Evolutionary conservation across 1,140 invertebrate genomes (phyloP).

Genomic region (Micrasema longulum): DNA sequence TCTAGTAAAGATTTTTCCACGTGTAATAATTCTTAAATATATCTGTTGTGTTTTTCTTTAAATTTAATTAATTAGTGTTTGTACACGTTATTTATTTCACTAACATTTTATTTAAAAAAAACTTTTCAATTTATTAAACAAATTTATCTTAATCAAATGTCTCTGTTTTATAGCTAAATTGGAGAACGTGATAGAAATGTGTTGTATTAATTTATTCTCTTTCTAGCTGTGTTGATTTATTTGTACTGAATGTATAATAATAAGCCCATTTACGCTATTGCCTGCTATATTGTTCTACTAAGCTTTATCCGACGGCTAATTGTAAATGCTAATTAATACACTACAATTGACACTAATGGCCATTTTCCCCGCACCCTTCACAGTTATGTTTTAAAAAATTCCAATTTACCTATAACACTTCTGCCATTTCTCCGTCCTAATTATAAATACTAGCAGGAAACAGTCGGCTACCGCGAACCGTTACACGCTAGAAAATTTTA

Average conservation of each 20-base stretch:
- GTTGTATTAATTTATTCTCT: conserved; percentile 2
- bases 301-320: neutral
- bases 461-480: too few species aligned
- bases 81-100: neutral
- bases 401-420: neutral
- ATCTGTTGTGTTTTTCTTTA: neutral
- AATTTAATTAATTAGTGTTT: neutral
- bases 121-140: neutral
- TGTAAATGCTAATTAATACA: conserved; percentile 22
- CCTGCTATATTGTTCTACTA: neutral
- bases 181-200: neutral
- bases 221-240: conserved; percentile 20
- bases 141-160: conserved; percentile 1
- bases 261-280: conserved; percentile 11
- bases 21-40: neutral
- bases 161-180: conserved; percentile 1
- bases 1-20: neutral
- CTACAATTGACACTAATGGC: conserved; percentile 32
- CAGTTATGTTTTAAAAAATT: too few species aligned
- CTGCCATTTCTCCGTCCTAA: neutral
- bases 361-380: neutral
- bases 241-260: conserved; percentile 20
- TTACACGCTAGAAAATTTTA: too few species aligned
- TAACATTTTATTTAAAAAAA: neutral
- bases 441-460: too few species aligned